Percentiles rank a stretch among this genome's conserved stretches.
Conservation (phyloP, 2,797 vertebrate species). For the Xiphophorus birchmanni region DNA sequence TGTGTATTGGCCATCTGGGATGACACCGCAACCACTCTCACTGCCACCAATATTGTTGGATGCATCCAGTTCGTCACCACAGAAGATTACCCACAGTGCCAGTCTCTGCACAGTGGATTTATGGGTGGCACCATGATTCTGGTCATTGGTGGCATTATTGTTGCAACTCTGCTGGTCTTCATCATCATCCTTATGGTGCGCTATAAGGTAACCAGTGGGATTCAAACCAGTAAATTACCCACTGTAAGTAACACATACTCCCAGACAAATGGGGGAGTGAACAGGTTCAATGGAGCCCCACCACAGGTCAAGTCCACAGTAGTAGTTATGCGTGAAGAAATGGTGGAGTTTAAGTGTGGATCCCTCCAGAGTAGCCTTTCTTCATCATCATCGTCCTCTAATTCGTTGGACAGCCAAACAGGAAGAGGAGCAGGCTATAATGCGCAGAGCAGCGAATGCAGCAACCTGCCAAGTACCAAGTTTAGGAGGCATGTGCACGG, state of each 20-base stretch:
- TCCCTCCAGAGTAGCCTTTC: constrained; percentile 89
- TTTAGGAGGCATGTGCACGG: constrained; percentile 82
- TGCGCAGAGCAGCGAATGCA: constrained; percentile 82
- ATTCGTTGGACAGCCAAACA: constrained; percentile 85
- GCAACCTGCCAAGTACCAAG: constrained; percentile 86
- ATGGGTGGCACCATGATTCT: constrained; percentile 97
- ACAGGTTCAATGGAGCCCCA: constrained; percentile 83
- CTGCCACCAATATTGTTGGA: constrained; percentile 96
- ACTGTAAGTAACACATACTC: constrained; percentile 90
- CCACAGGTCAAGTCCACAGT: constrained; percentile 90
- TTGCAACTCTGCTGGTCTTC: constrained; percentile 94
- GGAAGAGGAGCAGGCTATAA: constrained; percentile 78
- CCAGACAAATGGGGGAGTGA: constrained; percentile 90
- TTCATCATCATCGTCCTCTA: constrained; percentile 86
- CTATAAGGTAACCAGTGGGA: constrained; percentile 90
- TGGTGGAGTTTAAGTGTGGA: constrained; percentile 87
- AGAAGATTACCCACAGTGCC: constrained; percentile 94
- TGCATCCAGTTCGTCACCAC: constrained; percentile 94
- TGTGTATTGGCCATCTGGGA: constrained; percentile 98
- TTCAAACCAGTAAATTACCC: constrained; percentile 84
- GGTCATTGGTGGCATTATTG: constrained; percentile 94
- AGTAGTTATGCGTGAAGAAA: constrained; percentile 88
- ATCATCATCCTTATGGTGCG: constrained; percentile 97
- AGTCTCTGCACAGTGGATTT: constrained; percentile 94
- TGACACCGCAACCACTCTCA: constrained; percentile 94